A percentile compares a stretch with the other conserved stretches of the same genome.
Evolutionary conservation across 2,888 invertebrate genomes (phyloP).

Genomic region (Papilio demoleus): DNA sequence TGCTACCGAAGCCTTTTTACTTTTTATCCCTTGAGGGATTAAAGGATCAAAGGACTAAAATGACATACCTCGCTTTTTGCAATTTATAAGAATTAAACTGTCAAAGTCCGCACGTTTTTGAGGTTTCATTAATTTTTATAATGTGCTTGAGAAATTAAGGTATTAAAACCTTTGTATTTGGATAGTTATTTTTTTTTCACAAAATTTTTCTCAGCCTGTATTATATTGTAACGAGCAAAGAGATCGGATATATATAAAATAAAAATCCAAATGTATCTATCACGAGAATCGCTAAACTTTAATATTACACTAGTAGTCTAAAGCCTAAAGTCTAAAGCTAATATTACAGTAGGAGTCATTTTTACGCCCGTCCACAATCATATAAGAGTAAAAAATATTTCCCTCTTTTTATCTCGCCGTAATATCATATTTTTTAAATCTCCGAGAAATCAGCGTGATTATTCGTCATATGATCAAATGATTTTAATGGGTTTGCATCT

Average conservation of each 20-base stretch:
- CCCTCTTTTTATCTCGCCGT: too few relatives aligned
- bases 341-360: too few relatives aligned
- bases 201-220: neutral
- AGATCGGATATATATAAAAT: neutral
- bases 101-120: conserved; percentile 4
- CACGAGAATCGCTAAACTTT: too few relatives aligned
- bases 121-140: conserved; percentile 9
- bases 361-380: too few relatives aligned
- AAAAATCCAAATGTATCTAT: neutral
- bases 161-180: neutral
- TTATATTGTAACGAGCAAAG: neutral
- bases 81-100: conserved; percentile 14
- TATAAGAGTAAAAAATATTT: too few relatives aligned
- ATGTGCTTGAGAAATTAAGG: neutral
- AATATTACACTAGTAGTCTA: too few relatives aligned
- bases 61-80: conserved; percentile 28
- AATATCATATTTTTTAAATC: too few relatives aligned
- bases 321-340: too few relatives aligned
- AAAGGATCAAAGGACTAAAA: conserved; percentile 36
- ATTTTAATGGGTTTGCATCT: too few relatives aligned
- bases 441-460: too few relatives aligned
- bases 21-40: conserved; percentile 30
- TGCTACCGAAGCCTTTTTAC: conserved; percentile 31
- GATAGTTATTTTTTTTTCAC: neutral
- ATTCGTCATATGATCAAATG: too few relatives aligned